Evolutionary conservation across 2,888 invertebrate genomes (phyloP), one percentile per base, ranked within the genome.

Genomic region (Villa cingulata): DNA sequence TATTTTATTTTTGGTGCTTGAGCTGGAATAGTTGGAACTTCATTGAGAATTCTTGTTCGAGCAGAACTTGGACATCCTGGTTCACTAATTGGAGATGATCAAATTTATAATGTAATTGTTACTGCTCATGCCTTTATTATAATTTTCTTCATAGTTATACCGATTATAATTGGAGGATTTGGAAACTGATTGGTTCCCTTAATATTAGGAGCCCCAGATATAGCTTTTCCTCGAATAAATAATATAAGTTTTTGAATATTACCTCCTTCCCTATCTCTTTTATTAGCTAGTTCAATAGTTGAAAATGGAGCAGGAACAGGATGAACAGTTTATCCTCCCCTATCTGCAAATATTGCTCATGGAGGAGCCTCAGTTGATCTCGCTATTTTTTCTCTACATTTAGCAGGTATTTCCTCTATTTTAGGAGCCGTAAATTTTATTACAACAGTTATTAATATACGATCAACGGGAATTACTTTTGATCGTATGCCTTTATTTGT

Each of bases 211-310:
- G 78, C 81, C 0, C 83, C 83, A 4, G 86, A 88, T 75, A 86
- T 87, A 73, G 81, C 82, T 12, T 86, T 85, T 45, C 86, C 86
- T 0, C 84, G 84, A 62, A 74, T 87, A 74, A 87, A 87, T 76
- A 86, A 85, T 72, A 80, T 86, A 76, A 85, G 84, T 65, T 87
- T 86, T 72, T 86, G 86, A 74, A 54, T 87, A 47, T 54, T 86
- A n/a, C 81, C 81, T 0, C 80, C 82, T 0, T 79, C 83, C 12
- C 58, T 86, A 58, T 71, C 73, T n/a, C 55, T 86, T 41, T 59
- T 85, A 63, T 63, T 81, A 59, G 68, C 72, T 46, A 80, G 81
- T 58, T 74, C 74, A 58, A 68, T 81, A 59, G 75, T 80, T 51
- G 80, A 81, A 73, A 75, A 70, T 56, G 84, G 84, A 47, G 77